Base-by-base conservation (phyloP, 2,888 invertebrate genomes). In the Choreutis nemorana region DNA sequence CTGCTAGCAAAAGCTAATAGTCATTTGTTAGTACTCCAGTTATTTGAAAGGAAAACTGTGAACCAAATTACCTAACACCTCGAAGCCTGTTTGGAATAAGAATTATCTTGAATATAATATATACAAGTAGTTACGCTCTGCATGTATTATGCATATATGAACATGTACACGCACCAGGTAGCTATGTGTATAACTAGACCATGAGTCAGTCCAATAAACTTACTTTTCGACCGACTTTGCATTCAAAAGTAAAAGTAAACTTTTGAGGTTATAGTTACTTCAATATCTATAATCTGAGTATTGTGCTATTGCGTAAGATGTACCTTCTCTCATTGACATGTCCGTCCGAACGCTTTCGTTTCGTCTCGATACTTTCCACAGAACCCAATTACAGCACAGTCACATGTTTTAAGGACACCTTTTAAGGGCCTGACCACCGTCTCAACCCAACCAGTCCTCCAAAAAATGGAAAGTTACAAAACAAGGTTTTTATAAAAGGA, bases 401-500 rank as follows among this genome's bases (percentile, higher is more conserved):
- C 32, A 8, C 26, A 8, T 14, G 10, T 10, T 6, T 26, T 15
- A n/a, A 25, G 25, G 9, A 30, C 4, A 9, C 45, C 53, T 30
- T 45, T 44, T 48, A 54, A 29, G 46, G 48, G 27, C 32, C 18
- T 18, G 18, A 18, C 5, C 18, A 8, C 5, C 18, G 5, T 8
- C 8, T 8, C 18, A 18, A 18, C 18, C 5, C 18, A 6, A 23
- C 10, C 10, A 24, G 23, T 32, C 26, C 28, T 29, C 32, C 23
- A 29, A 29, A 28, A 34, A 42, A 42, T 41, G 39, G 43, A 50
- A 55, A 49, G 44, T 37, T 29, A 38, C 41, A 25, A 29, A 29
- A 36, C 29, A 31, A 42, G 59, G 62, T 50, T 59, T 64, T 63
- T 68, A 66, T 60, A 55, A 52, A 48, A 48, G 51, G 48, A 60